Conservation (phyloP, 2,797 vertebrate genomes). For the Tenualosa thibaudeaui region DNA sequence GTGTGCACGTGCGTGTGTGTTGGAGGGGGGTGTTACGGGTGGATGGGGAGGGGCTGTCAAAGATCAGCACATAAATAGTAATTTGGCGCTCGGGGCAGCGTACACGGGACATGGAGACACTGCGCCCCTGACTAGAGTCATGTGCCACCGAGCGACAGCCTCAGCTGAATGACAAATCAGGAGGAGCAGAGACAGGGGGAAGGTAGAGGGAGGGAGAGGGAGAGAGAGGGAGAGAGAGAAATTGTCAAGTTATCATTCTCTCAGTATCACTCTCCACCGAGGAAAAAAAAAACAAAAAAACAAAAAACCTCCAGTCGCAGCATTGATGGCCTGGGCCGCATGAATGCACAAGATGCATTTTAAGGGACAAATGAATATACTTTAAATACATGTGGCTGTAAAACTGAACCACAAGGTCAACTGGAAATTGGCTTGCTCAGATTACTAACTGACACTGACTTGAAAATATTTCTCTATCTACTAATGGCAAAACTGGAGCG, state of each 20-base stretch:
- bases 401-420: neutral
- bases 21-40: neutral
- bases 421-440: neutral
- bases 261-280: conserved; percentile 26
- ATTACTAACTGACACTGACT: neutral
- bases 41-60: conserved; percentile 56
- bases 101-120: conserved; percentile 60
- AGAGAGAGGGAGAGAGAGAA: conserved; percentile 39
- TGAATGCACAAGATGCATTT: neutral
- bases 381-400: neutral
- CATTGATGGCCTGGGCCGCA: neutral
- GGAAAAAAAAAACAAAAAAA: neutral
- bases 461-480: neutral
- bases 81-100: conserved; percentile 67
- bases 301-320: neutral
- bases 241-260: conserved; percentile 28
- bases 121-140: conserved; percentile 62
- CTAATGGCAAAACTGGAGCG: neutral
- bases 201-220: neutral
- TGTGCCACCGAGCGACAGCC: conserved; percentile 61
- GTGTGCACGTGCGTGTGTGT: neutral
- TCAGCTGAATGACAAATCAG: conserved; percentile 68
- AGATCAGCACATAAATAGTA: conserved; percentile 78
- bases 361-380: neutral
- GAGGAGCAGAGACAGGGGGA: neutral